Percentiles rank a stretch among this genome's conserved stretches.
Conservation (phyloP, 2,888 invertebrate species). For the Trachelus iudaicus region DNA sequence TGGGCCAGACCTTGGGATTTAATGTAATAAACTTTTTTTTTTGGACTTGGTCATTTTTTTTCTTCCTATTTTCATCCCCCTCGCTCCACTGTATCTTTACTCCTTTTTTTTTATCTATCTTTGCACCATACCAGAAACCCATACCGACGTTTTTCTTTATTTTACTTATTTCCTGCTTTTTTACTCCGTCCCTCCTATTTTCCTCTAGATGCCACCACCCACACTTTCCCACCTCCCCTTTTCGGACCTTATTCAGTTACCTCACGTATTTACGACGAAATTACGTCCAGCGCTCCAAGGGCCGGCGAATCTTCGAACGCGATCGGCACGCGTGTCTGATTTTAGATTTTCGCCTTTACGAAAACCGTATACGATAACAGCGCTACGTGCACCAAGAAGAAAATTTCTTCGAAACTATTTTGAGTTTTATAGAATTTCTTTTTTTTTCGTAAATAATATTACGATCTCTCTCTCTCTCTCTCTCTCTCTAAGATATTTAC, state of each 20-base stretch:
- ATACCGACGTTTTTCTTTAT: not conserved
- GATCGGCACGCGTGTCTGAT: not conserved
- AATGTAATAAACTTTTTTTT: slow-evolving; percentile 26
- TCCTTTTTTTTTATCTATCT: not conserved
- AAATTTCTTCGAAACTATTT: not conserved
- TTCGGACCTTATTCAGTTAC: not conserved
- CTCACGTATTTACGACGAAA: not conserved
- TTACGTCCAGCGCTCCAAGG: not conserved
- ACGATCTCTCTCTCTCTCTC: too few species aligned
- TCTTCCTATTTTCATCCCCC: not conserved
- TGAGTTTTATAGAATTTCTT: not conserved
- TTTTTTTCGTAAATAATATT: not conserved
- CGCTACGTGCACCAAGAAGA: not conserved
- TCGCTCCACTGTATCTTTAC: not conserved
- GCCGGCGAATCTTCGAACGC: not conserved
- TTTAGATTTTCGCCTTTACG: not conserved
- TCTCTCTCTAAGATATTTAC: not conserved
- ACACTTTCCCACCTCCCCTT: not conserved
- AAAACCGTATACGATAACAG: not conserved
- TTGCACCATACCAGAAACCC: not conserved
- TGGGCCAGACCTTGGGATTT: slow-evolving; percentile 19
- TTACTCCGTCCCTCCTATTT: not conserved
- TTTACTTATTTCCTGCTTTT: not conserved
- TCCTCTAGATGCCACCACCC: not conserved
- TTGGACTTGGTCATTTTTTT: not conserved